Evolutionary conservation across 2,113 vertebrate species (phyloP).

Genomic region (Triplophysa dalaica): DNA sequence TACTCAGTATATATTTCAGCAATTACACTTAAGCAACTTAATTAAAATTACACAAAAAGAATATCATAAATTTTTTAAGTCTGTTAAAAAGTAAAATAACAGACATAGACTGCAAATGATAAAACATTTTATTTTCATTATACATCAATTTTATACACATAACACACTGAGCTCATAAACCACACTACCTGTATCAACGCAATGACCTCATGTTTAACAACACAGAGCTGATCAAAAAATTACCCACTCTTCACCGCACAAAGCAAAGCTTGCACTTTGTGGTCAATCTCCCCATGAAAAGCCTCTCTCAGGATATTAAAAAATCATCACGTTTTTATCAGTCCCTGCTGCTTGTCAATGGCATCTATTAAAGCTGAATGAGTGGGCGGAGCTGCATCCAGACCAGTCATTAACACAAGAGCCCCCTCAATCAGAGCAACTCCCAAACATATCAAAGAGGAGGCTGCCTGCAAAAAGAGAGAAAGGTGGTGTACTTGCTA

Average conservation of each 20-base stretch:
- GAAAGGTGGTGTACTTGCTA: slow-evolving; percentile 59
- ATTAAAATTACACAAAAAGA: too few relatives aligned
- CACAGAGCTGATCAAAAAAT: slow-evolving; percentile 17
- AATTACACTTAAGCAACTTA: too few relatives aligned
- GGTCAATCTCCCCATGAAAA: slow-evolving; percentile 20
- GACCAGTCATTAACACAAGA: slow-evolving; percentile 71
- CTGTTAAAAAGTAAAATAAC: too few relatives aligned
- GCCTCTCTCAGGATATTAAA: slow-evolving; percentile 47
- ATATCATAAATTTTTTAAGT: too few relatives aligned
- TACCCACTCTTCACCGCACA: slow-evolving; percentile 18
- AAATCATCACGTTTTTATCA: slow-evolving; percentile 62
- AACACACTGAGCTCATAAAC: slow-evolving; percentile 13
- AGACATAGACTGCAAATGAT: too few relatives aligned
- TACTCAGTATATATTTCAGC: too few relatives aligned
- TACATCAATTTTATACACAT: too few relatives aligned
- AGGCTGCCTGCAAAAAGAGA: slow-evolving; percentile 65
- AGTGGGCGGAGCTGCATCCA: slow-evolving; percentile 63
- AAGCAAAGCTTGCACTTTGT: slow-evolving; percentile 19
- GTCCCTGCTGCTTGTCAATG: slow-evolving; percentile 72
- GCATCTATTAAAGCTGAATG: slow-evolving; percentile 70
- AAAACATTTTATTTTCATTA: too few relatives aligned
- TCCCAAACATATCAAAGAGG: slow-evolving; percentile 73
- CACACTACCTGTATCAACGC: not conserved
- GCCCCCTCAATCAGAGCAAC: slow-evolving; percentile 66
- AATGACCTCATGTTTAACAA: slow-evolving; percentile 34